Evolutionary conservation across 2,797 vertebrate species (phyloP).

Genomic region (Dallia pectoralis): DNA sequence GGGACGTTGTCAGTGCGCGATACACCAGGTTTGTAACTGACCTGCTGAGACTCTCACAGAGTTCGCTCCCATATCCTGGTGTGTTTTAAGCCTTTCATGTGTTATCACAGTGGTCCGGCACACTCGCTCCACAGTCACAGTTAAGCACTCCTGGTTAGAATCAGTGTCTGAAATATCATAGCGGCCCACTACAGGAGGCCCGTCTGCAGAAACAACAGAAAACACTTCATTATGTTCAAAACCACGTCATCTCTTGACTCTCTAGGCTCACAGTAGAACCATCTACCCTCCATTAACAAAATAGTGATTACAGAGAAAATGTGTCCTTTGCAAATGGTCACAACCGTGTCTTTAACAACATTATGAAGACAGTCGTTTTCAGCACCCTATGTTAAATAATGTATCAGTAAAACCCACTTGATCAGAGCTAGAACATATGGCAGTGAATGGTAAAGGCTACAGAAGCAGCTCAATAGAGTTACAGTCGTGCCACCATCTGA

Average conservation of each 20-base stretch:
- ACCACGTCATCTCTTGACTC: constrained; percentile 34
- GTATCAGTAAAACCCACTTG: background rate
- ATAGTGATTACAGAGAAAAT: constrained; percentile 1
- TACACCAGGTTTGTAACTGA: constrained; percentile 75
- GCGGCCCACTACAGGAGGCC: constrained; percentile 91
- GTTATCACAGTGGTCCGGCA: constrained; percentile 87
- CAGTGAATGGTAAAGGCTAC: background rate
- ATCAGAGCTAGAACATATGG: background rate
- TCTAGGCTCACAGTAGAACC: background rate
- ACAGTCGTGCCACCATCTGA: background rate
- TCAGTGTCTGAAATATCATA: constrained; percentile 98
- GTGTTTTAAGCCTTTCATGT: constrained; percentile 85
- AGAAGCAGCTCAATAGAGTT: background rate
- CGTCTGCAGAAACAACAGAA: constrained; percentile 87
- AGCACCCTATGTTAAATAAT: background rate
- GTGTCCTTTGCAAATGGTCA: background rate
- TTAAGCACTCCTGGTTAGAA: constrained; percentile 93
- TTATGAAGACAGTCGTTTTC: background rate
- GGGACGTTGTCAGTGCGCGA: constrained; percentile 54
- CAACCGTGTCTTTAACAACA: background rate
- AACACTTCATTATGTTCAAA: constrained; percentile 76
- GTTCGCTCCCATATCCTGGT: constrained; percentile 81
- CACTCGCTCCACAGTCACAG: constrained; percentile 88
- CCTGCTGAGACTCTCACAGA: constrained; percentile 90
- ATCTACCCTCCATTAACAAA: constrained; percentile 4